A percentile compares a stretch with the other conserved stretches of the same genome.
Conservation (phyloP, 2,888 invertebrate genomes). For the Meiosimyza platycephala region DNA sequence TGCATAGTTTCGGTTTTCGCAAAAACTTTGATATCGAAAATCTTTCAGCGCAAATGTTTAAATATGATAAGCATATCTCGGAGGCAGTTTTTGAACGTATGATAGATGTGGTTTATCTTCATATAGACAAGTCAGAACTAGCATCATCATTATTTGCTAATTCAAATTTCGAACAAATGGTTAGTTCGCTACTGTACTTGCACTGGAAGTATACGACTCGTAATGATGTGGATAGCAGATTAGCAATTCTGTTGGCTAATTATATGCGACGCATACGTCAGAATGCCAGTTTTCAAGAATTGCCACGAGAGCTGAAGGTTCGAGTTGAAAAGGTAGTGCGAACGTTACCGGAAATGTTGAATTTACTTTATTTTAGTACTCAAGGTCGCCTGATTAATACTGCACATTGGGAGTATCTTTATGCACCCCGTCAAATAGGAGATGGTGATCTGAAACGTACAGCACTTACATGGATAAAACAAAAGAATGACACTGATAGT, state of each 20-base stretch:
- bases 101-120: constrained; percentile 40
- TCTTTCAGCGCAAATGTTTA: constrained; percentile 27
- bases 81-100: constrained; percentile 38
- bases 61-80: constrained; percentile 34
- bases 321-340: neutral
- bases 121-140: constrained; percentile 32
- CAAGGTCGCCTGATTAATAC: constrained; percentile 32
- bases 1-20: constrained; percentile 1
- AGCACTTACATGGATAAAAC: constrained; percentile 43
- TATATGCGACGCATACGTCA: constrained; percentile 16
- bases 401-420: constrained; percentile 43
- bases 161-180: constrained; percentile 9
- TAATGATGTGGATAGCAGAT: neutral
- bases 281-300: neutral
- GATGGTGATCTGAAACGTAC: constrained; percentile 39
- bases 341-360: constrained; percentile 30
- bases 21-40: constrained; percentile 24
- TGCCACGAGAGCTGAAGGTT: neutral
- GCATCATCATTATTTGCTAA: constrained; percentile 5
- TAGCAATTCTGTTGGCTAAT: neutral
- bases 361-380: constrained; percentile 23
- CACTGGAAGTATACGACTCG: neutral
- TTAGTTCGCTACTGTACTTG: constrained; percentile 6
- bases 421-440: constrained; percentile 45
- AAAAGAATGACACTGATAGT: constrained; percentile 43